Evolutionary conservation across 2,113 vertebrate genomes (phyloP).

Genomic region (Rhinolophus sinicus): DNA sequence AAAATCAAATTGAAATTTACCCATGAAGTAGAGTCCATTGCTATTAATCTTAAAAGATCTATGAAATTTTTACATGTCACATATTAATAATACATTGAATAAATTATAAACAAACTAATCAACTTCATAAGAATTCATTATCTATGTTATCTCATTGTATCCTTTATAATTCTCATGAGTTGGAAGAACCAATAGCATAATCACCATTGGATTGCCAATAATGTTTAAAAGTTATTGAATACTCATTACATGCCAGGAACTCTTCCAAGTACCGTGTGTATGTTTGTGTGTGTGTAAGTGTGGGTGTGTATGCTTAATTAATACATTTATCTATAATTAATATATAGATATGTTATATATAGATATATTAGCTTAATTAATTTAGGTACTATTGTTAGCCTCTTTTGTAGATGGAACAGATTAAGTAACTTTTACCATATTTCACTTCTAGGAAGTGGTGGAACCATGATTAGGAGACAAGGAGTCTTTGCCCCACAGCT

Average conservation of each 20-base stretch:
- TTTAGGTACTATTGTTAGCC: not conserved
- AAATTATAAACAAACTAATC: not conserved
- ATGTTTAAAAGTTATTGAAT: not conserved
- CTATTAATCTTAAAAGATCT: not conserved
- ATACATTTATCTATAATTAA: not conserved
- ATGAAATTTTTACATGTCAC: not conserved
- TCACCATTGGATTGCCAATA: not conserved
- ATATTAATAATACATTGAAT: not conserved
- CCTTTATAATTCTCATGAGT: not conserved
- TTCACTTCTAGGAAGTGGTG: not conserved
- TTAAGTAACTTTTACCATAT: not conserved
- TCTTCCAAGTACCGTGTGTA: not conserved
- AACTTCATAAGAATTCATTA: not conserved
- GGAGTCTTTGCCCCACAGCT: not conserved
- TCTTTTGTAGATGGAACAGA: not conserved
- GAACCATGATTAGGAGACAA: not conserved
- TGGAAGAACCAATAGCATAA: not conserved
- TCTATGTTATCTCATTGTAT: not conserved
- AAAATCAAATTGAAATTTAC: not conserved
- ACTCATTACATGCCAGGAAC: fast-evolving
- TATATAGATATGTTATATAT: not conserved
- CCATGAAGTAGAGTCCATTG: not conserved
- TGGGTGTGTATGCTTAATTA: no score
- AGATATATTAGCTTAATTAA: not conserved
- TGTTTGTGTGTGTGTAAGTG: no score